Percentiles rank a stretch among this genome's conserved stretches.
These are phyloP conservation scores for Malurus splendens DNA, from an alignment of 2,797 vertebrate genomes.

Conservation along the genomic window DNA sequence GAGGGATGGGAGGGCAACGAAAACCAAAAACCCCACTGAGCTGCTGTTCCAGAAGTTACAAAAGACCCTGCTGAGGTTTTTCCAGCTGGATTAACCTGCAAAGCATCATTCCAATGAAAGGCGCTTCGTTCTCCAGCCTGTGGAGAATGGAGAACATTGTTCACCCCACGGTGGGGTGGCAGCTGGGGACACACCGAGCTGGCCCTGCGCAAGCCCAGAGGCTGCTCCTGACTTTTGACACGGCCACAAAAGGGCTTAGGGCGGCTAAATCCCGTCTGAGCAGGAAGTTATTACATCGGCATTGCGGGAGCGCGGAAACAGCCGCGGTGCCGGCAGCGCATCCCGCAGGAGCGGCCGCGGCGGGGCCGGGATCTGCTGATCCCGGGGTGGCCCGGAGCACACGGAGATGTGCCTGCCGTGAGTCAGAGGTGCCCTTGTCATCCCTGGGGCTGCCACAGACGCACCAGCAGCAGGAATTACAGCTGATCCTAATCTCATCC, in stretches of 20 bases:
- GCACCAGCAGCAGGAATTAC: not conserved
- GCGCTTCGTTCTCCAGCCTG: not conserved
- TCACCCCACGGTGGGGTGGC: not conserved
- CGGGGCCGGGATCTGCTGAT: not conserved
- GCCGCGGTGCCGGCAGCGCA: not conserved
- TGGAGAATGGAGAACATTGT: no score
- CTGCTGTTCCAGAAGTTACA: not conserved
- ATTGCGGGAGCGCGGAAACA: not conserved
- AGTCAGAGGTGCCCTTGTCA: not conserved
- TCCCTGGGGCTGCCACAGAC: not conserved
- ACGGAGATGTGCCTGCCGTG: not conserved
- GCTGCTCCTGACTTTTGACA: slow-evolving; percentile 2
- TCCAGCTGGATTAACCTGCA: not conserved
- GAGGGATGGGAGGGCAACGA: not conserved
- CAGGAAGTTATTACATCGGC: slow-evolving; percentile 3
- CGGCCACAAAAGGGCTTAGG: not conserved
- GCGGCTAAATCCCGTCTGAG: slow-evolving; percentile 26
- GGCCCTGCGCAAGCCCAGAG: rapidly evolving
- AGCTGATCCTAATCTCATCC: not conserved
- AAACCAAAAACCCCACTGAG: not conserved
- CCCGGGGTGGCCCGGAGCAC: not conserved
- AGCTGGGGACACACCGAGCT: not conserved
- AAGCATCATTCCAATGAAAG: not conserved
- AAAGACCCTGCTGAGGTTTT: not conserved
- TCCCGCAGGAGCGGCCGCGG: not conserved